Evolutionary conservation across 2,113 vertebrate genomes (phyloP).

Genomic region (Atlantisia rogersi): DNA sequence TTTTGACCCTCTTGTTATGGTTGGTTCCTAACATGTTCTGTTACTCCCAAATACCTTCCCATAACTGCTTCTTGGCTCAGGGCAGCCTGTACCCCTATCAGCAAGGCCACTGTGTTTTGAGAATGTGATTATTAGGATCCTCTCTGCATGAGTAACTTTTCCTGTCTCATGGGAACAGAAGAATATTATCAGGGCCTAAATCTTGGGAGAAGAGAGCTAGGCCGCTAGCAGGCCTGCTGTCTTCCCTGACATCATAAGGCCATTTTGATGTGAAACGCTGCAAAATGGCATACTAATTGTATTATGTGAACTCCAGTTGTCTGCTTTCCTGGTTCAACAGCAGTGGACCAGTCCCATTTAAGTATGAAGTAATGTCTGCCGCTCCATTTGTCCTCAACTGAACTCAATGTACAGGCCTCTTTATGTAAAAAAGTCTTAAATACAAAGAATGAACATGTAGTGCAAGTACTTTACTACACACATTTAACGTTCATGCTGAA

Average conservation of each 20-base stretch:
- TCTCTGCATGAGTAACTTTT: too few species aligned
- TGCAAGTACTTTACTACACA: background rate
- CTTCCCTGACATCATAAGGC: background rate
- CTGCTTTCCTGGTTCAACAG: background rate
- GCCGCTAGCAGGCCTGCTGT: too few species aligned
- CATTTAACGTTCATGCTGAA: background rate
- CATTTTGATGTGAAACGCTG: background rate
- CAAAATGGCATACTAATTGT: background rate
- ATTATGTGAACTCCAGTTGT: background rate
- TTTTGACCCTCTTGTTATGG: too few species aligned
- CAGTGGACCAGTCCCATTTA: background rate
- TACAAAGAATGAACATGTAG: background rate
- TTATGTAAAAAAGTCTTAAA: background rate
- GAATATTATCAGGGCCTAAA: too few species aligned
- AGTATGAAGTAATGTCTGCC: background rate
- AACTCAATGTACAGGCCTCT: background rate
- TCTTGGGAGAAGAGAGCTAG: too few species aligned
- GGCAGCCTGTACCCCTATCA: too few species aligned
- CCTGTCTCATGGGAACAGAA: too few species aligned
- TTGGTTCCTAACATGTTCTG: too few species aligned
- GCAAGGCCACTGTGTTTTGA: too few species aligned
- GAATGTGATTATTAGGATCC: too few species aligned
- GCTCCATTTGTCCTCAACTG: background rate
- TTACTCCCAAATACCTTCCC: too few species aligned
- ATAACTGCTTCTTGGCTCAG: too few species aligned